Percentiles rank a stretch among this genome's conserved stretches.
Evolutionary conservation across 2,113 vertebrate genomes (phyloP).

Genomic region (Ciconia stormi): DNA sequence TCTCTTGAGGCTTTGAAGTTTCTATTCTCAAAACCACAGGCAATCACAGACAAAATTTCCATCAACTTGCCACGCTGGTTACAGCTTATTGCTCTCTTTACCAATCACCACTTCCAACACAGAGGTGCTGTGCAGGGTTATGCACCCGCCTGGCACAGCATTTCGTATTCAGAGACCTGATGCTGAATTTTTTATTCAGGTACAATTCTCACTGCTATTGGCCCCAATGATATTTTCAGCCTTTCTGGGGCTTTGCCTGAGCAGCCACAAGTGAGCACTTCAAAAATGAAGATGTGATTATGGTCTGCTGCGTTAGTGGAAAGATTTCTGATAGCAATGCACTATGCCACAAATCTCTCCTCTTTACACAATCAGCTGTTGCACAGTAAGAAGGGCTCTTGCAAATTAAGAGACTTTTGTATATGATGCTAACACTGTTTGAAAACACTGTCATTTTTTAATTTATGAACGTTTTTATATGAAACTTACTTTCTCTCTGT

Average conservation of each 20-base stretch:
- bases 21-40: conserved; percentile 24
- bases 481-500: background rate
- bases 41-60: conserved; percentile 12
- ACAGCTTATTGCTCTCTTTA: background rate
- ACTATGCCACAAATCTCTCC: background rate
- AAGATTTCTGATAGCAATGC: background rate
- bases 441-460: background rate
- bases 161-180: background rate
- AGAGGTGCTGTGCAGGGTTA: background rate
- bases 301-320: background rate
- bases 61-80: background rate
- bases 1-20: conserved; percentile 34
- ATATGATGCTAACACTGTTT: background rate
- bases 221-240: background rate
- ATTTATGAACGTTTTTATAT: background rate
- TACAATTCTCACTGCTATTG: background rate
- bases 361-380: background rate
- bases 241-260: background rate
- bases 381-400: background rate
- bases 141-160: background rate
- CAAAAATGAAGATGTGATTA: background rate
- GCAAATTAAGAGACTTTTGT: background rate
- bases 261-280: conserved; percentile 1
- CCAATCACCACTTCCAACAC: background rate
- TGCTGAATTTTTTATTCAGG: background rate